Evolutionary conservation across 1,140 invertebrate species (phyloP).

Genomic region (Onthophagus taurus): DNA sequence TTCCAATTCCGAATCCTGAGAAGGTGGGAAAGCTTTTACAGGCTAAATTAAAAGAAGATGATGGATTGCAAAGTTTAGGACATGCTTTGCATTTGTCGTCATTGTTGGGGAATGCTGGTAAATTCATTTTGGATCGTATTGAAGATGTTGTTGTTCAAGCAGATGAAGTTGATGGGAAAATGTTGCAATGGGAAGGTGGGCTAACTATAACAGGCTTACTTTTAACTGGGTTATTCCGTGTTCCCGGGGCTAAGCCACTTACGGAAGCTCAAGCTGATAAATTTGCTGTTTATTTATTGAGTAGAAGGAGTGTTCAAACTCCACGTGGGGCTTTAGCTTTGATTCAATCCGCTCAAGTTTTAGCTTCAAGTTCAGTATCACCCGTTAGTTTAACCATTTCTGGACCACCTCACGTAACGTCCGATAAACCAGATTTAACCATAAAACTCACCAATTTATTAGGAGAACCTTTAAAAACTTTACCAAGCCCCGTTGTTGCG

Average conservation of each 20-base stretch:
- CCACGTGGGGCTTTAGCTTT: constrained; percentile 71
- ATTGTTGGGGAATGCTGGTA: constrained; percentile 50
- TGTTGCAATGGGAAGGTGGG: constrained; percentile 90
- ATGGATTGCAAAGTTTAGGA: constrained; percentile 55
- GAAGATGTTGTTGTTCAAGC: constrained; percentile 89
- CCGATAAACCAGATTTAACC: constrained; percentile 58
- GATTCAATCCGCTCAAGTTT: constrained; percentile 60
- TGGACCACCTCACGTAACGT: constrained; percentile 59
- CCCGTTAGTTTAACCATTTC: constrained; percentile 61
- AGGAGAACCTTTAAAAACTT: constrained; percentile 58
- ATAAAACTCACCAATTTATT: constrained; percentile 77
- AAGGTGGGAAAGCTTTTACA: constrained; percentile 31
- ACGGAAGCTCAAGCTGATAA: constrained; percentile 75
- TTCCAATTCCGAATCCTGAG: constrained; percentile 23
- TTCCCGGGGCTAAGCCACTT: constrained; percentile 65
- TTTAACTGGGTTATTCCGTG: constrained; percentile 63
- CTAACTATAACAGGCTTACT: constrained; percentile 50
- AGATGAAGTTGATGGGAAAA: constrained; percentile 85
- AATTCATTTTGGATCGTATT: constrained; percentile 69
- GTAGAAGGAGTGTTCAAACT: constrained; percentile 80
- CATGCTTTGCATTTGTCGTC: constrained; percentile 76
- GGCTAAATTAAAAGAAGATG: constrained; percentile 31
- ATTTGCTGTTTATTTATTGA: constrained; percentile 85
- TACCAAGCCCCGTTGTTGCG: constrained; percentile 57
- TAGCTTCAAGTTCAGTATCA: constrained; percentile 28